Percentiles rank a stretch among this genome's conserved stretches.
phyloP scores from a whole-genome alignment of 1,140 invertebrate species.

The Cotesia vestalis region DNA sequence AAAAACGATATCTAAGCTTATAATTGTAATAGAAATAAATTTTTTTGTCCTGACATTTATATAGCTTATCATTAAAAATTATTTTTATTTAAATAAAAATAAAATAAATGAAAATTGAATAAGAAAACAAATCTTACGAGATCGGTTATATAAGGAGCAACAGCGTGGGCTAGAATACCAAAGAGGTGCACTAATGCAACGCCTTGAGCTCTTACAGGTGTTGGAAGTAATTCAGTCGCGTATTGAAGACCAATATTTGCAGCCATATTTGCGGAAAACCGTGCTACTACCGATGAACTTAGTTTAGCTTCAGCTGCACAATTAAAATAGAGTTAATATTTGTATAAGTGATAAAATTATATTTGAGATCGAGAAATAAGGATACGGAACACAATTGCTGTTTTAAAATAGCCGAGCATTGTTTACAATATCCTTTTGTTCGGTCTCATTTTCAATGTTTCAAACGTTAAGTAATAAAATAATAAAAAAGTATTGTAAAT shows the following conservation, averaged over 20 bases:
- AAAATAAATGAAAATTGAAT: background rate
- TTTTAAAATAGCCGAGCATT: no score
- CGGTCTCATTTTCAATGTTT: background rate
- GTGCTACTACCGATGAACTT: constrained; percentile 65
- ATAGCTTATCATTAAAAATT: background rate
- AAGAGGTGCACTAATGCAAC: constrained; percentile 71
- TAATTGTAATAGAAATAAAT: no score
- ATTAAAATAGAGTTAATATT: background rate
- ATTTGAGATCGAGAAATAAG: background rate
- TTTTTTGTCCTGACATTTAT: no score
- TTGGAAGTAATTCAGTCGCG: constrained; percentile 72
- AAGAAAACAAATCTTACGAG: constrained; percentile 67
- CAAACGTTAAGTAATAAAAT: background rate
- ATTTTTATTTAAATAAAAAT: constrained; percentile 27
- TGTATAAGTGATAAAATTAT: background rate
- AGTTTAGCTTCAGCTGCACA: constrained; percentile 47
- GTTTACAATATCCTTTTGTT: no score
- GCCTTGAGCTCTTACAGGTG: constrained; percentile 71
- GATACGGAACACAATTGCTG: no score
- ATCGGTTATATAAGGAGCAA: constrained; percentile 78
- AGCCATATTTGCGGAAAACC: constrained; percentile 70
- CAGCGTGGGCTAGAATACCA: constrained; percentile 69
- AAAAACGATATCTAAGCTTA: no score
- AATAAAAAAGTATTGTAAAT: constrained; percentile 13
- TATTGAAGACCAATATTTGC: constrained; percentile 75